Evolutionary conservation across 2,888 invertebrate species (phyloP).

Genomic region (Idaea aversata): DNA sequence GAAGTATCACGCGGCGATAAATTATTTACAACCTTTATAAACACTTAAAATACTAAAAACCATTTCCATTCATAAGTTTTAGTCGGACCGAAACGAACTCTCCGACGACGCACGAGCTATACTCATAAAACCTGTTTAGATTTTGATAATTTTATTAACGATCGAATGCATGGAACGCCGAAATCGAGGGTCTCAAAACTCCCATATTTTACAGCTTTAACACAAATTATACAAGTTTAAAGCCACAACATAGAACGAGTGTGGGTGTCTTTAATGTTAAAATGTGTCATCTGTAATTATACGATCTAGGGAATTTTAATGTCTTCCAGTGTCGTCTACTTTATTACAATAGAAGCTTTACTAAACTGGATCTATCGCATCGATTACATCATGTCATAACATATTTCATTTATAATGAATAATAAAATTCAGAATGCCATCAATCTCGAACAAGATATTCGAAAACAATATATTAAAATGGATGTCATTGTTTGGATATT

Average conservation of each 20-base stretch:
- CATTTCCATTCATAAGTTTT: constrained; percentile 77
- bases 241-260: constrained; percentile 73
- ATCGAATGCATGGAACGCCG: constrained; percentile 70
- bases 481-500: constrained; percentile 48
- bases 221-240: constrained; percentile 79
- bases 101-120: constrained; percentile 68
- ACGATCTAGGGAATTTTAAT: constrained; percentile 76
- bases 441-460: constrained; percentile 32
- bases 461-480: constrained; percentile 37
- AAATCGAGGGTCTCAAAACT: constrained; percentile 68
- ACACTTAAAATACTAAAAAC: constrained; percentile 78
- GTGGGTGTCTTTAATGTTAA: constrained; percentile 77
- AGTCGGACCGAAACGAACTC: constrained; percentile 55
- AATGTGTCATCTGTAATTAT: constrained; percentile 80
- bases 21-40: constrained; percentile 77
- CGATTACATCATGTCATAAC: constrained; percentile 57
- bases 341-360: constrained; percentile 71
- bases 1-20: constrained; percentile 78
- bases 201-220: constrained; percentile 79
- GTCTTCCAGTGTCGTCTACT: constrained; percentile 74
- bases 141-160: constrained; percentile 81
- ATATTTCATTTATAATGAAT: constrained; percentile 58
- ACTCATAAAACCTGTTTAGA: constrained; percentile 77
- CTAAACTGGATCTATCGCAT: constrained; percentile 62
- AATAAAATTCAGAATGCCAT: constrained; percentile 41